Evolutionary conservation across 1,140 invertebrate species (phyloP), one percentile per base, ranked within the genome.

Genomic region (Drosophila repleta): DNA sequence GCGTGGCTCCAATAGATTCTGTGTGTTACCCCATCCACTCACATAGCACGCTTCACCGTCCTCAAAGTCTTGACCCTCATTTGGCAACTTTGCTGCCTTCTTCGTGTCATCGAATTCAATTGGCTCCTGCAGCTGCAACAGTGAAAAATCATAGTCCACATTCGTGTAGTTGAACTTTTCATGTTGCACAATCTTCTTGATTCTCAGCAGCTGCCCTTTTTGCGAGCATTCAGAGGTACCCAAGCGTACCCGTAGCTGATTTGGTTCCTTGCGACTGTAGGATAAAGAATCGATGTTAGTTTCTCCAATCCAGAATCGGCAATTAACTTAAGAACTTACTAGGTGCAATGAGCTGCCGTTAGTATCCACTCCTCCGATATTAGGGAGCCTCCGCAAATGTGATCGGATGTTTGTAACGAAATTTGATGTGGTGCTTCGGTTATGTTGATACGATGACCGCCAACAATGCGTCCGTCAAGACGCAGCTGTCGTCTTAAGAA

Each of bases 301-400:
- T 29, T 29, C 8, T n/a, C 2, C 2, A 26, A 35, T 8, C 3
- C 3, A 20, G 10, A 46, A 21, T 13, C 39, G 8, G 15, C 32
- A 13, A 6, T 1, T n/a, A n/a, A n/a, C 35, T 18, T 24, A 11
- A 5, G 24, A n/a, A 90, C 80, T 81, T 72, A 92, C 93, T 78
- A 92, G 84, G 93, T 93, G 52, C 93, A 94, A 80, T 94, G 93
- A 0, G 93, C 93, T 2, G 93, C 93, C 1, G 93, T 94, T 0
- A 93, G 52, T 24, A 93, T 90, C 82, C 93, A 93, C 7, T 92
- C 68, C 21, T 93, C 60, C 7, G 84, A 90, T 24, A 96, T 95
- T 20, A 97, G 90, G 11, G 94, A 95, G 4, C 94, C 96, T 1
- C 95, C 96, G 82, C 96, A 97, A 37, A 92, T 85, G 51, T 93